Evolutionary conservation across 2,888 invertebrate species (phyloP), one percentile per base, ranked within the genome.

Genomic region (Callosobruchus maculatus): DNA sequence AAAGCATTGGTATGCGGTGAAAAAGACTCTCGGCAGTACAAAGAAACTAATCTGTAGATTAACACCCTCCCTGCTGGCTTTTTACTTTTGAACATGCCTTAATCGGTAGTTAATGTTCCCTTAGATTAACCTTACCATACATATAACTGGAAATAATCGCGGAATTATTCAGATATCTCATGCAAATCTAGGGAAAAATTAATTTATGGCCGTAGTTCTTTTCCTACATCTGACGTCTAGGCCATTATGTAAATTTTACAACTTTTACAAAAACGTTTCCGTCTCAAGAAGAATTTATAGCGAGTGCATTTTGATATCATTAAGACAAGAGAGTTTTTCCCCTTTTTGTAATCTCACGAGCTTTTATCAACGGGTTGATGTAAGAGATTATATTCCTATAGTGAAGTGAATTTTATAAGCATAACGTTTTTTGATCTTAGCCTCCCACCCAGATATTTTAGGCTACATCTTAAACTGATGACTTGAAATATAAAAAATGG

Each of bases 201-300:
- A 74, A 77, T 77, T 76, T 75, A 75, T 73, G 73, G 67, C 71
- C 73, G 70, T 73, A 73, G 72, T 76, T 75, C 49, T 69, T 68
- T 71, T 67, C 75, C 74, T 74, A 73, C 74, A 76, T 77, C 77
- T 75, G 72, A 66, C 70, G 74, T 73, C 73, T 74, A 75, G 72
- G 73, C 75, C 77, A 77, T 77, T 77, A 77, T 77, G 77, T 73
- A 77, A 77, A 77, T 77, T 72, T 74, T 77, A 76, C 72, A 74
- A 75, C 73, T 74, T 72, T 72, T 75, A 76, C 75, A 75, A 76
- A 77, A 75, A 77, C 74, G 73, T 77, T 75, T 75, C 74, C 74
- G 76, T 71, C 75, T 71, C 26, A 21, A 69, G 72, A 72, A 76
- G 13, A 49, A 49, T 49, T 77, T 77, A 76, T 76, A 76, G 75